phyloP scores from a whole-genome alignment of 1,140 invertebrate genomes.

The Manduca sexta region DNA sequence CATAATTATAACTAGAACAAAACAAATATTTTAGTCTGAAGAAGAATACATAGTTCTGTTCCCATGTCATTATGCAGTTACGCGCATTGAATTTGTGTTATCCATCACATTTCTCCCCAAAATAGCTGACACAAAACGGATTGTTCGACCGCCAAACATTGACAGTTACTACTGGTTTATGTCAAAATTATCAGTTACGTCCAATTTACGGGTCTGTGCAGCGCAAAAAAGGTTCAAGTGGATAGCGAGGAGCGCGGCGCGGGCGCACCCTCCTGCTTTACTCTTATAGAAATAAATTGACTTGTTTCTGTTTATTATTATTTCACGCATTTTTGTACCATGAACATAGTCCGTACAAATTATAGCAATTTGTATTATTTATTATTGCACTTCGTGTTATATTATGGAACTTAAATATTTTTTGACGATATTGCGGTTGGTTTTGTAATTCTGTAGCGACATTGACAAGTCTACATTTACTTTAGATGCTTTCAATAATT shows the following conservation, averaged over 20 bases:
- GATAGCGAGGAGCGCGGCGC: conserved; percentile 20
- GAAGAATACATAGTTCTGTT: too few relatives aligned
- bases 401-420: too few relatives aligned
- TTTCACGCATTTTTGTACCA: conserved; percentile 12
- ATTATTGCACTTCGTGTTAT: too few relatives aligned
- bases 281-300: conserved; percentile 42
- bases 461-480: too few relatives aligned
- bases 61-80: neutral
- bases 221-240: conserved; percentile 59
- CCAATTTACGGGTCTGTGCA: conserved; percentile 54
- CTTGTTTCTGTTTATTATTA: conserved; percentile 54
- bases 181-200: conserved; percentile 64
- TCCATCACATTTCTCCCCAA: conserved; percentile 38
- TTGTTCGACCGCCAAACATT: conserved; percentile 38
- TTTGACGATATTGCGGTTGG: too few relatives aligned
- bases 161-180: conserved; percentile 65
- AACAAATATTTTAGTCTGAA: too few relatives aligned
- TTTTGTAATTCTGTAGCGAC: too few relatives aligned
- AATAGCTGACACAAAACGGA: conserved; percentile 60
- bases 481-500: too few relatives aligned
- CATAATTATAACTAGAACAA: too few relatives aligned
- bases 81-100: conserved; percentile 6
- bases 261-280: conserved; percentile 34
- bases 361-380: neutral
- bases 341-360: conserved; percentile 3